Evolutionary conservation across 2,113 vertebrate genomes (phyloP).

Genomic region (Pithys albifrons): DNA sequence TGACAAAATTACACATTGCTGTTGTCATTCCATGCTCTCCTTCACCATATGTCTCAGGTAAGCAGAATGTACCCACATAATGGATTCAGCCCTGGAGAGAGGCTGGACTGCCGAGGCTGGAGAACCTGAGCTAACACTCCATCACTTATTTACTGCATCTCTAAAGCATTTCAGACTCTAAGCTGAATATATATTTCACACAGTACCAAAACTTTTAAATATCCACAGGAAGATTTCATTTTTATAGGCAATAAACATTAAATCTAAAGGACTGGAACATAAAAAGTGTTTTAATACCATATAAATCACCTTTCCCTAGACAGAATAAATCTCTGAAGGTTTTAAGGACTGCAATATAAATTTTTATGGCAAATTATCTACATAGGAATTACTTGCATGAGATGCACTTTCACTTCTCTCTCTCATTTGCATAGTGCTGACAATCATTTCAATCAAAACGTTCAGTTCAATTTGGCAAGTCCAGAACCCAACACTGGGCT

Average conservation of each 20-base stretch:
- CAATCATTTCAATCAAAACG: slow-evolving; percentile 67
- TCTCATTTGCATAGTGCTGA: slow-evolving; percentile 80
- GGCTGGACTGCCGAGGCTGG: background rate
- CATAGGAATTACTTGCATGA: slow-evolving; percentile 81
- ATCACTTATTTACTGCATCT: slow-evolving; percentile 73
- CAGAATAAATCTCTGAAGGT: slow-evolving; percentile 81
- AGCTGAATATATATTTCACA: slow-evolving; percentile 76
- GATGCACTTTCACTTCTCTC: slow-evolving; percentile 75
- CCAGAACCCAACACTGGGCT: background rate
- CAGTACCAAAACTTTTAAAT: slow-evolving; percentile 82
- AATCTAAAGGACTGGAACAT: slow-evolving; percentile 85
- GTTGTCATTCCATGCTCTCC: background rate
- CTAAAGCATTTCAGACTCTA: slow-evolving; percentile 67
- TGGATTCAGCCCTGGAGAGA: slow-evolving; percentile 21
- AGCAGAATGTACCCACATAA: slow-evolving; percentile 3
- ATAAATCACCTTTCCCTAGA: slow-evolving; percentile 84
- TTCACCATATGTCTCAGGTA: background rate
- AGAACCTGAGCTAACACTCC: slow-evolving; percentile 35
- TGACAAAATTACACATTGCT: background rate
- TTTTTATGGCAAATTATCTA: slow-evolving; percentile 86
- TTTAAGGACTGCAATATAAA: slow-evolving; percentile 82
- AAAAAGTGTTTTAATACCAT: slow-evolving; percentile 83
- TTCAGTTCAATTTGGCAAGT: slow-evolving; percentile 53
- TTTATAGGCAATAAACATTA: slow-evolving; percentile 88
- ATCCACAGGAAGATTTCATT: slow-evolving; percentile 84